Conservation (phyloP, 2,797 vertebrate species). For the Podarcis siculus region DNA sequence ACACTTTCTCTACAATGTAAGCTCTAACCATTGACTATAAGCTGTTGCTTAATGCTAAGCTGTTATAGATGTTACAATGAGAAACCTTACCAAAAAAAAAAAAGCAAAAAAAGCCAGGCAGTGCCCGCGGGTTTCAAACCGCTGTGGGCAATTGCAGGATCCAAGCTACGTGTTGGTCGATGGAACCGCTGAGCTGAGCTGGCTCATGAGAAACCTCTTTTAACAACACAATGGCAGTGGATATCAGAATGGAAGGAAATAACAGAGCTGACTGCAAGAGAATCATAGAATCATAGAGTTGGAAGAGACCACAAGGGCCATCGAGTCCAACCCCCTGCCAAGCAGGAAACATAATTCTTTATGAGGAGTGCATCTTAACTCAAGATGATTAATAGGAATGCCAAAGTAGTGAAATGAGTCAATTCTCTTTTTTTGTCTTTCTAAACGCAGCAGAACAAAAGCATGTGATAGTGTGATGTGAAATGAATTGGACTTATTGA, state of each 20-base stretch:
- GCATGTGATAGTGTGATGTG: neutral
- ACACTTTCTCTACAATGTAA: neutral
- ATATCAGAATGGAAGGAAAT: neutral
- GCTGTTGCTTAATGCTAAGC: neutral
- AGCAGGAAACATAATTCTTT: too few relatives aligned
- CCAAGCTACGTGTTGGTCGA: too few relatives aligned
- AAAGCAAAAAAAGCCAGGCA: too few relatives aligned
- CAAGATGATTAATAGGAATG: neutral
- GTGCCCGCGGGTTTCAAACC: too few relatives aligned
- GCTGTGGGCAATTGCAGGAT: too few relatives aligned
- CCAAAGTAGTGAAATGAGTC: neutral
- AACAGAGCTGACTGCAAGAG: neutral
- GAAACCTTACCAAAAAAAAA: too few relatives aligned
- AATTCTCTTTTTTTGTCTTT: too few relatives aligned
- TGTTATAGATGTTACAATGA: neutral
- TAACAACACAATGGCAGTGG: neutral
- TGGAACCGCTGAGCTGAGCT: too few relatives aligned
- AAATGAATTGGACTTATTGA: neutral
- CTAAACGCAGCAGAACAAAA: neutral
- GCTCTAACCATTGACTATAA: neutral
- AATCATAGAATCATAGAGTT: too few relatives aligned
- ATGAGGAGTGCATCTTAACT: neutral
- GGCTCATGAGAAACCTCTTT: neutral
- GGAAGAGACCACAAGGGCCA: too few relatives aligned
- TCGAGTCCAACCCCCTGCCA: too few relatives aligned